Conservation (phyloP, 2,797 vertebrate species). For the Diplodus sargus region DNA sequence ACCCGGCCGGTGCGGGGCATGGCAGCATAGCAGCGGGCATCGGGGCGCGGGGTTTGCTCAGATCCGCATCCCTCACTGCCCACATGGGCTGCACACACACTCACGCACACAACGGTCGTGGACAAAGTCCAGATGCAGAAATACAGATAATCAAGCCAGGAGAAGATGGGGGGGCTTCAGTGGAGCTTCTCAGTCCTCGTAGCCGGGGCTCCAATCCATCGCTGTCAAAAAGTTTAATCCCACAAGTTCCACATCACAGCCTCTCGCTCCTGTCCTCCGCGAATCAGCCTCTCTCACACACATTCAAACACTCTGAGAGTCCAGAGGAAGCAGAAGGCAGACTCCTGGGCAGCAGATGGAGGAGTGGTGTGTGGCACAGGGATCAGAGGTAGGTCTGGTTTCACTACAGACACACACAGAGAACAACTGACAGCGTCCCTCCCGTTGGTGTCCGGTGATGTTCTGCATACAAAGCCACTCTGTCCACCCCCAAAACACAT, state of each 20-base stretch:
- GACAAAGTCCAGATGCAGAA: slow-evolving; percentile 41
- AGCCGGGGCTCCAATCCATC: slow-evolving; percentile 56
- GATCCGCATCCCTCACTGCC: slow-evolving; percentile 66
- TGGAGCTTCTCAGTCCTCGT: slow-evolving; percentile 13
- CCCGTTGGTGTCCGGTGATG: slow-evolving; percentile 71
- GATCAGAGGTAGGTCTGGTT: slow-evolving; percentile 77
- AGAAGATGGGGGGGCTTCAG: slow-evolving; percentile 9
- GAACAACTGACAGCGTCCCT: slow-evolving; percentile 73
- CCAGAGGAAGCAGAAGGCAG: slow-evolving; percentile 54
- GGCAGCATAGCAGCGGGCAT: slow-evolving; percentile 83
- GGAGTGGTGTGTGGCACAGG: slow-evolving; percentile 63
- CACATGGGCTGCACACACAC: slow-evolving; percentile 65
- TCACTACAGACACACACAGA: slow-evolving; percentile 75
- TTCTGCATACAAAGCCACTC: slow-evolving; percentile 74
- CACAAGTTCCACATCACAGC: slow-evolving; percentile 69
- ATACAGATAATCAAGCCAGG: not conserved
- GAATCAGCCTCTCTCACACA: slow-evolving; percentile 39
- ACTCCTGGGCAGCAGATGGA: slow-evolving; percentile 73
- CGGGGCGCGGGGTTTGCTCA: slow-evolving; percentile 57
- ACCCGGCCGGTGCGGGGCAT: slow-evolving; percentile 69
- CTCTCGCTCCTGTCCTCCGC: slow-evolving; percentile 43
- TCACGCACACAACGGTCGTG: slow-evolving; percentile 2
- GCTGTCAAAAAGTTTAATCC: slow-evolving; percentile 70
- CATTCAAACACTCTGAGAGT: slow-evolving; percentile 27
- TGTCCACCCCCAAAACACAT: slow-evolving; percentile 78